A percentile compares a stretch with the other conserved stretches of the same genome.
Conservation (phyloP, 2,113 vertebrate genomes). For the Piaya cayana region DNA sequence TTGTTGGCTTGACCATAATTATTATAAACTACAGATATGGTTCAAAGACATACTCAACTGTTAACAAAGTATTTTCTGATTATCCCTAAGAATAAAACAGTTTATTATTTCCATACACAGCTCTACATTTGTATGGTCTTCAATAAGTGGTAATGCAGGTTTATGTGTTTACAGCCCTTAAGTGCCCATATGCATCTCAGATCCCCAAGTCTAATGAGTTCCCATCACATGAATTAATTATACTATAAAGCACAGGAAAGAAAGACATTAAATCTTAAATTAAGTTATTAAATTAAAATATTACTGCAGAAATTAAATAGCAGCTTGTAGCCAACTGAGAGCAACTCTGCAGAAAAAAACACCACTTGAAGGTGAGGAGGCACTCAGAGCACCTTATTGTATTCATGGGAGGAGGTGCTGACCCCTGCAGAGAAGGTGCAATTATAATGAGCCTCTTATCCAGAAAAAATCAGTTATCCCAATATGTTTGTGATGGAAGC, state of each 20-base stretch:
- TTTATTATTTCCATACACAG: not conserved
- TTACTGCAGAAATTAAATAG: slow-evolving; percentile 17
- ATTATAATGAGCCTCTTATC: slow-evolving; percentile 19
- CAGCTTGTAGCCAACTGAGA: slow-evolving; percentile 7
- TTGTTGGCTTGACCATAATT: not conserved
- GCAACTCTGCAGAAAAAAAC: slow-evolving; percentile 7
- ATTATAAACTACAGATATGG: not conserved
- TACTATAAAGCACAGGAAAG: slow-evolving; percentile 18
- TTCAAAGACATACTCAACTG: not conserved
- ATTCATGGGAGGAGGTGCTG: slow-evolving; percentile 30
- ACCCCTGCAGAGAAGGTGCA: not conserved
- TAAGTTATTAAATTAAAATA: slow-evolving; percentile 58
- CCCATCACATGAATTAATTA: slow-evolving; percentile 37
- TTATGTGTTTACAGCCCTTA: not conserved
- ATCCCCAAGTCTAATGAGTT: not conserved
- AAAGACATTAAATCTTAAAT: slow-evolving; percentile 40
- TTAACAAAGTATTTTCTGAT: not conserved
- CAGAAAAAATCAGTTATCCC: not conserved
- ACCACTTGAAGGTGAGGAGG: slow-evolving; percentile 18
- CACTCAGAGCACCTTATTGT: not conserved
- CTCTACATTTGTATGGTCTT: not conserved
- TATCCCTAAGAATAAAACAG: not conserved
- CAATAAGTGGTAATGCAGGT: not conserved
- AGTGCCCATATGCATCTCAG: not conserved
- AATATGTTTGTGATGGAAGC: slow-evolving; percentile 15